These are phyloP conservation scores for Furcifer pardalis DNA, from an alignment of 2,797 vertebrate genomes.

Conservation along the genomic window DNA sequence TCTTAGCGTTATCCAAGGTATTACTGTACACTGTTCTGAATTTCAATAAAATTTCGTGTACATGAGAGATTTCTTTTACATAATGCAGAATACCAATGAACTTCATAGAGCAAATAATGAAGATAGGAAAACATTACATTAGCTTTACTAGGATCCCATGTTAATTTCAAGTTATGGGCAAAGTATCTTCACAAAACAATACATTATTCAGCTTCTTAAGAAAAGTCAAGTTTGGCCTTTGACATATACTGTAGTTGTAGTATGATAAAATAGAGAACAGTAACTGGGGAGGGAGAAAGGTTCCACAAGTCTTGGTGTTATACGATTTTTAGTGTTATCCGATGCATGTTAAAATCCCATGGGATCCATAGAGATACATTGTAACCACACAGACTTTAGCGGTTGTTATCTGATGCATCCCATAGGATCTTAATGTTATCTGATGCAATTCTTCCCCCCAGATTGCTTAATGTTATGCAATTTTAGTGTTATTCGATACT, in stretches of 20 bases:
- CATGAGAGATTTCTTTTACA: neutral
- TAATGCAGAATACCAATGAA: slow-evolving; percentile 27
- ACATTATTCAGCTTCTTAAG: neutral
- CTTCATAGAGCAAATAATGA: neutral
- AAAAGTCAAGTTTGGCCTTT: neutral
- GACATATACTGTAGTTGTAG: too few species aligned
- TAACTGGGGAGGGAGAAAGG: neutral
- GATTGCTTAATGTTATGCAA: too few species aligned
- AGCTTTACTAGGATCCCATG: neutral
- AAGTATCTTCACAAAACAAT: neutral
- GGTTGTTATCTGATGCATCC: too few species aligned
- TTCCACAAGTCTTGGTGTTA: too few species aligned
- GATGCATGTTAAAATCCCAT: too few species aligned
- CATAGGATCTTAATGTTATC: too few species aligned
- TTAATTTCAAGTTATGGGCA: slow-evolving; percentile 4
- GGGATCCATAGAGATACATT: too few species aligned
- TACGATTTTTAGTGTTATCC: too few species aligned
- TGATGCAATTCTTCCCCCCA: too few species aligned
- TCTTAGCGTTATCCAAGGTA: too few species aligned
- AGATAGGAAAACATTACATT: slow-evolving; percentile 2
- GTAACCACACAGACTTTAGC: too few species aligned
- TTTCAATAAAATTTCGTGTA: slow-evolving; percentile 31
- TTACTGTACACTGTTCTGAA: slow-evolving; percentile 38
- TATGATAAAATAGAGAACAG: neutral
- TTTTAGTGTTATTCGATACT: too few species aligned